phyloP scores from a whole-genome alignment of 2,113 vertebrate species.

The Pomatostomus ruficeps region DNA sequence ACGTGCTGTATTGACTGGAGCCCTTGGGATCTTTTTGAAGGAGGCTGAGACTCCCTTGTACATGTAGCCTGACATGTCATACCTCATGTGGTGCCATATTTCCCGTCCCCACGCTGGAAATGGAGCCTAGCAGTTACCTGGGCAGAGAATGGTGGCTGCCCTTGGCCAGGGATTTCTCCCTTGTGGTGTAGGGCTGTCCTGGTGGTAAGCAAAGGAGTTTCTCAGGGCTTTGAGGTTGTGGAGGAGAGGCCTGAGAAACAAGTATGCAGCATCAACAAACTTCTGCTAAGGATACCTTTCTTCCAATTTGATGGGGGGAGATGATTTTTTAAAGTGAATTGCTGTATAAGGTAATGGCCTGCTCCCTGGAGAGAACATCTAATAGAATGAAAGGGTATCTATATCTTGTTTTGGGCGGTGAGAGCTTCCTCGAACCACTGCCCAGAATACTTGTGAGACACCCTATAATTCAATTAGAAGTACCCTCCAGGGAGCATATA shows the following conservation, averaged over 20 bases:
- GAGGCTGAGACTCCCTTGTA: background rate
- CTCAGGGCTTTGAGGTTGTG: background rate
- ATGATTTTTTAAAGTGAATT: background rate
- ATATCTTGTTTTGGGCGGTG: conserved; percentile 49
- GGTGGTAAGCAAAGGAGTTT: background rate
- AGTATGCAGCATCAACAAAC: background rate
- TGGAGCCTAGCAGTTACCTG: background rate
- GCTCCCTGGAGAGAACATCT: conserved; percentile 49
- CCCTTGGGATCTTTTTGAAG: background rate
- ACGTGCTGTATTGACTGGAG: background rate
- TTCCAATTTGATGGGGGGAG: background rate
- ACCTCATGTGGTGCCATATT: rapidly evolving
- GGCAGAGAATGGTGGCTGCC: background rate
- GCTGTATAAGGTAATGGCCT: background rate
- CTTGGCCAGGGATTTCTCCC: background rate
- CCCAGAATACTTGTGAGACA: conserved; percentile 69
- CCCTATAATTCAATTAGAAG: conserved; percentile 74
- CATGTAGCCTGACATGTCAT: background rate
- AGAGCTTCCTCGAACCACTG: conserved; percentile 28
- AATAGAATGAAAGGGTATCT: conserved; percentile 69
- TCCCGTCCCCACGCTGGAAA: background rate
- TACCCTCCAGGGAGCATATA: conserved; percentile 68
- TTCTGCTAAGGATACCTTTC: background rate
- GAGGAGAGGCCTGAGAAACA: background rate
- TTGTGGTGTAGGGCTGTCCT: background rate